Evolutionary conservation across 1,140 invertebrate species (phyloP), one percentile per base, ranked within the genome.

Genomic region (Heliothis virescens): DNA sequence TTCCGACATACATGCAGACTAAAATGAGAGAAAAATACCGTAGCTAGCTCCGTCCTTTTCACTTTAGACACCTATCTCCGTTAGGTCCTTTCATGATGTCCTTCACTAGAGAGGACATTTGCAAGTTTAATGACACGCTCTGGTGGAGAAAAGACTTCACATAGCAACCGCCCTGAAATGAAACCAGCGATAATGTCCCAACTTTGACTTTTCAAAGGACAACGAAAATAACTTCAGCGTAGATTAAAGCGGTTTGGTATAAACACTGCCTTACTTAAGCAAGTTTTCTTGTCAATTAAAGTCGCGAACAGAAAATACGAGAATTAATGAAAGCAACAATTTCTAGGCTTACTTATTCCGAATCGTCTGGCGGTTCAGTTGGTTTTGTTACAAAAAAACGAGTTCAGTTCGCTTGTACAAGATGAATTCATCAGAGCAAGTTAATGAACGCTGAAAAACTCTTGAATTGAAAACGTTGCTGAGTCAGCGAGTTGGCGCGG

Each of bases 111-210:
- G 34, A 74, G 72, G n/a, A n/a, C 72, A 57, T 57, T 74, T 74
- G 72, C 72, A 74, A 74, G 53, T 74, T 74, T 74, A 74, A 74
- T 74, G 72, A 47, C 26, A 48, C 53, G 50, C 34, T 11, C 72
- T 60, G 72, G 7, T 21, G 57, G 69, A 57, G 69, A 72, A 72
- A 72, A 72, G 52, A 60, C 57, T 74, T 15, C 52, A 50, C 57
- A 62, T 74, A 60, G 41, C 16, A 73, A 47, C 52, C 15, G 15
- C 41, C 34, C 72, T 26, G 13, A 74, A 73, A 60, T 60, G n/a
- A 21, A 41, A 4, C 55, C 2, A 57, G 29, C 53, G 71, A 60
- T 59, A 60, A 74, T 34, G 41, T 48, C 48, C 18, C 67, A 71
- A 67, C 41, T 67, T 67, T 67, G 41, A 67, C 41, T 67, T 67